phyloP scores from a whole-genome alignment of 2,113 vertebrate genomes.

The Odobenus rosmarus region DNA sequence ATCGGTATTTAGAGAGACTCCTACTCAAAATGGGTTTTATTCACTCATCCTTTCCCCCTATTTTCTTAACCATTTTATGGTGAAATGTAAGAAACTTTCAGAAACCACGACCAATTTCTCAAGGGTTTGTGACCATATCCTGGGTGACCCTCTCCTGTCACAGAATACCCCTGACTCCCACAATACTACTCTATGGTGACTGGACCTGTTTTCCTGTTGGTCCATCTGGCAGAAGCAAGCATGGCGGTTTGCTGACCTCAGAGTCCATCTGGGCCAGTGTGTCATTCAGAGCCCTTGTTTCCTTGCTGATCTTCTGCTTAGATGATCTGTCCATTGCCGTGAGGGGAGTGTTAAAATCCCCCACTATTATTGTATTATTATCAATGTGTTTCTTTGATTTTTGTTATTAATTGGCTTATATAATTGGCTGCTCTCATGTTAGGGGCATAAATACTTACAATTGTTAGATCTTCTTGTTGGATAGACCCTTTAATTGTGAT shows the following conservation, averaged over 20 bases:
- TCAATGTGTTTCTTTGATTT: not conserved
- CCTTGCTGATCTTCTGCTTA: not conserved
- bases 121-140: not conserved
- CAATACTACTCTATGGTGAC: not conserved
- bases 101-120: not conserved
- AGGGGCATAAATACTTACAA: not conserved
- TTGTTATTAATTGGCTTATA: not conserved
- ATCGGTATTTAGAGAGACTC: not conserved
- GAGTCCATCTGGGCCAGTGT: not conserved
- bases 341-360: no score
- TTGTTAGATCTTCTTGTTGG: not conserved
- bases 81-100: not conserved
- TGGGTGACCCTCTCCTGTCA: not conserved
- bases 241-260: not conserved
- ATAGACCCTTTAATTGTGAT: not conserved
- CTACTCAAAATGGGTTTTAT: not conserved
- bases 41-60: not conserved
- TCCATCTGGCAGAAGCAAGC: not conserved
- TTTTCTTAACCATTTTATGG: not conserved
- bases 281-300: not conserved
- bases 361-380: not conserved
- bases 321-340: not conserved
- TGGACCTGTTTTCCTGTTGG: no score
- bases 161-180: not conserved
- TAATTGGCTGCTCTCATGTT: not conserved